Evolutionary conservation across 2,888 invertebrate species (phyloP), one percentile per base, ranked within the genome.

Genomic region (Limnephilus lunatus): DNA sequence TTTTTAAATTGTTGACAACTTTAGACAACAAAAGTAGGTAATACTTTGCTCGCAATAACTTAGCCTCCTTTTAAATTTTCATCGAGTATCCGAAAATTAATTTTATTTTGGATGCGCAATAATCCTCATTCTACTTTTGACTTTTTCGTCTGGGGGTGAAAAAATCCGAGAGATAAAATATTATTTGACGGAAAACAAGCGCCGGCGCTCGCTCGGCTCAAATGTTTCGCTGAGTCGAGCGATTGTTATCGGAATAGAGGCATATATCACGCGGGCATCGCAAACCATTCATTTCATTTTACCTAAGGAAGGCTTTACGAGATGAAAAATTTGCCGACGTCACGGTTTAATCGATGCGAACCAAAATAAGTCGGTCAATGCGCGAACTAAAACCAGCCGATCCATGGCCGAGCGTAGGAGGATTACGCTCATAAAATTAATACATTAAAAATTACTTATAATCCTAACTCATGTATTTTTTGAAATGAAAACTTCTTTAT

Each of bases 281-380:
- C 44, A 19, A 48, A 30, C 86, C 44, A 48, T 86, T 86, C 86
- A 86, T 86, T 86, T 44, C 86, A 86, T 86, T 86, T 86, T 86
- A 44, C 86, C 86, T 86, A 86, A 86, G 86, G 86, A 86, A 86
- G 86, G 86, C 44, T 86, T 86, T 86, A 86, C 86, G 86, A 86
- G 86, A 86, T 86, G 86, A 86, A 86, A 86, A 86, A 86, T 86
- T 86, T 30, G 86, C 86, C 44, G 86, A 86, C 44, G 86, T 86
- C 86, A 86, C 44, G 86, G 30, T 86, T 44, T 86, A 86, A 86
- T 86, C 86, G 86, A 86, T 86, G 86, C 48, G 86, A 86, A 86
- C 86, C 30, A 86, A 86, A 86, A 86, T 86, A 86, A 35, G 39
- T 86, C 44, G 86, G 30, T 48, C 39, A 44, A n/a, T 68, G 68